Evolutionary conservation across 2,888 invertebrate species (phyloP).

Genomic region (Coecobrya sp.): DNA sequence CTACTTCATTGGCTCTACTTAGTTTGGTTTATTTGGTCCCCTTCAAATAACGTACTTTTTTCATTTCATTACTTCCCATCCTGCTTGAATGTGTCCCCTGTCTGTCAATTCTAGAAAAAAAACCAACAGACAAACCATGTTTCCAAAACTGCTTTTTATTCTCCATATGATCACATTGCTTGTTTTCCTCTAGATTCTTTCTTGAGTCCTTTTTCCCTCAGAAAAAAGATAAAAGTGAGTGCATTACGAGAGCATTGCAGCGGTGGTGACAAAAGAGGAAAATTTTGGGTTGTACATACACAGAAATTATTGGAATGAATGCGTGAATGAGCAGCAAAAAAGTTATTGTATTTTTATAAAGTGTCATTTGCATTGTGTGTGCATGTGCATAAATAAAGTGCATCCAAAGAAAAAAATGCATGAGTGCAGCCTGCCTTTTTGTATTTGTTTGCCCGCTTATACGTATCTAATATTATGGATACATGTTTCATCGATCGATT

Average conservation of each 20-base stretch:
- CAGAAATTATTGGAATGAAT: constrained; percentile 37
- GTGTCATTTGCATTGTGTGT: constrained; percentile 64
- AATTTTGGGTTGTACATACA: constrained; percentile 9
- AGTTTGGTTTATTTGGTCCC: constrained; percentile 33
- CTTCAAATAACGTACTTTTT: constrained; percentile 1
- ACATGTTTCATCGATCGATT: constrained; percentile 28
- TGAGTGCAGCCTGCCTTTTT: neutral
- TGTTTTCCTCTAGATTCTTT: neutral
- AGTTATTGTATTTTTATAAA: constrained; percentile 57
- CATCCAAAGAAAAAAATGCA: constrained; percentile 13
- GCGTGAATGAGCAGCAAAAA: constrained; percentile 39
- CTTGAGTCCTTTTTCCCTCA: neutral
- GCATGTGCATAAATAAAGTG: constrained; percentile 62
- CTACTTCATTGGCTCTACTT: constrained; percentile 37
- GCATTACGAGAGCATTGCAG: neutral
- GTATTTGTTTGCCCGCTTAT: neutral
- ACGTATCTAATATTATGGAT: neutral
- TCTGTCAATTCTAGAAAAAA: constrained; percentile 18
- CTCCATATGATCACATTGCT: neutral
- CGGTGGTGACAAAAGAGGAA: constrained; percentile 27
- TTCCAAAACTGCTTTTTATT: neutral
- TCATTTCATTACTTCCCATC: constrained; percentile 30
- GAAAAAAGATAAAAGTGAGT: neutral
- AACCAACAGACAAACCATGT: constrained; percentile 37
- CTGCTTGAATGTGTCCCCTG: constrained; percentile 18